Percentiles rank a stretch among this genome's conserved stretches.
These are phyloP conservation scores for Motacilla tschutschensis DNA, from an alignment of 2,113 vertebrate species.

Conservation along the genomic window DNA sequence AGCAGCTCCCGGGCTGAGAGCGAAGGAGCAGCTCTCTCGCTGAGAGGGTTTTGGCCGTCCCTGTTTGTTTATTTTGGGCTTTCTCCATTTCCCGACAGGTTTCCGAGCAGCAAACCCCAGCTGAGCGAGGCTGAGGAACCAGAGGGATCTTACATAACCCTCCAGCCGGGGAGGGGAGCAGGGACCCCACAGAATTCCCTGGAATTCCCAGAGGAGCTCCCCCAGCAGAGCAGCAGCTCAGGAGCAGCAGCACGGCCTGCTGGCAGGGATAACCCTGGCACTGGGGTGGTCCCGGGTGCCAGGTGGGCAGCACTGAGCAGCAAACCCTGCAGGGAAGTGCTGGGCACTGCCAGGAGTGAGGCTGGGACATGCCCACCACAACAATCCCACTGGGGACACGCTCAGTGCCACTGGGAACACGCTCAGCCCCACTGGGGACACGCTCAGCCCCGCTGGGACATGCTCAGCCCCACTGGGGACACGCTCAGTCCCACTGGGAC, in stretches of 20 bases:
- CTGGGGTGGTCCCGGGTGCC: neutral
- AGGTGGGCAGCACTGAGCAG: neutral
- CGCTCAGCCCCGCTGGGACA: no score
- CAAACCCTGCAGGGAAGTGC: neutral
- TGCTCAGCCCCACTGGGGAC: no score
- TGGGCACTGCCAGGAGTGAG: neutral
- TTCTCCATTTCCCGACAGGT: neutral
- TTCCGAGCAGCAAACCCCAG: neutral
- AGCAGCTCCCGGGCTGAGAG: neutral
- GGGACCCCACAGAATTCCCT: neutral
- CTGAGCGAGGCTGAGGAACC: neutral
- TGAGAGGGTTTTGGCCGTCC: rapidly evolving
- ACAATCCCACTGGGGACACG: neutral
- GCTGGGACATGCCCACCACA: neutral
- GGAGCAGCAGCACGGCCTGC: neutral
- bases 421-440: no score
- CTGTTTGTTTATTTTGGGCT: neutral
- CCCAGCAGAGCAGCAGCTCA: neutral
- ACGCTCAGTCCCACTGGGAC: no score
- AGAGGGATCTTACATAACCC: slow-evolving; percentile 55
- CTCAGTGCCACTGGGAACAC: no score
- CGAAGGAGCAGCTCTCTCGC: neutral
- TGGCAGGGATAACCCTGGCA: neutral
- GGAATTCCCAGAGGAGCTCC: neutral
- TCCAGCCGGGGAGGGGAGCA: neutral